Percentiles rank a stretch among this genome's conserved stretches.
Evolutionary conservation across 2,888 invertebrate species (phyloP).

Genomic region (Mesorhabditis belari): DNA sequence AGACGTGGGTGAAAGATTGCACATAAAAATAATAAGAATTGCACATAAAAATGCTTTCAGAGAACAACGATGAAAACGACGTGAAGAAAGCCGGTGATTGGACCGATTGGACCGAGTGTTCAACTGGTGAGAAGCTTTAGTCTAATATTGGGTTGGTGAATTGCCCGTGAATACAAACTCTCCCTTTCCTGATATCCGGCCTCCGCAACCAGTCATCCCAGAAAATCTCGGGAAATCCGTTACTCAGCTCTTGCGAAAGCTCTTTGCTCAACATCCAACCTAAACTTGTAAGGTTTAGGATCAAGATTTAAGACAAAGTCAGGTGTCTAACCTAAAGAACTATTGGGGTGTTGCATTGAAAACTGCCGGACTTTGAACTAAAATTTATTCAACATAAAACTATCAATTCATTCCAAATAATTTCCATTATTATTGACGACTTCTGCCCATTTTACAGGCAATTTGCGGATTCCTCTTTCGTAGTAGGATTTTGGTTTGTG

Average conservation of each 20-base stretch:
- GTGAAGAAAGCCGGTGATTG: slow-evolving; percentile 28
- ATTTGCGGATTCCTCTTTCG: too few relatives aligned
- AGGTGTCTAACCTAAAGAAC: too few relatives aligned
- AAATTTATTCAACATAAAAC: too few relatives aligned
- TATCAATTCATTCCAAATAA: too few relatives aligned
- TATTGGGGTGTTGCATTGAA: too few relatives aligned
- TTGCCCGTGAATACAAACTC: slow-evolving; percentile 92
- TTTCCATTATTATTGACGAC: too few relatives aligned
- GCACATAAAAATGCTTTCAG: slow-evolving; percentile 9
- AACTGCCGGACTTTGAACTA: too few relatives aligned
- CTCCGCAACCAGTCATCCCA: slow-evolving; percentile 99
- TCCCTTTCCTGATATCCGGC: slow-evolving; percentile 73
- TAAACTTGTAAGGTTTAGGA: too few relatives aligned
- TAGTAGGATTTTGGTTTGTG: too few relatives aligned
- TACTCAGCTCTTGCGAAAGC: slow-evolving; percentile 76
- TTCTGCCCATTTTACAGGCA: too few relatives aligned
- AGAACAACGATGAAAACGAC: slow-evolving; percentile 18
- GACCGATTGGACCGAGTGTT: slow-evolving; percentile 39
- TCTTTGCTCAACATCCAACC: slow-evolving; percentile 80
- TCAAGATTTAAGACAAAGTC: too few relatives aligned
- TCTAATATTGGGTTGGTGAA: too few relatives aligned
- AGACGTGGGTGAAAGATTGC: slow-evolving; percentile 23
- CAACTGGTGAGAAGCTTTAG: slow-evolving; percentile 13
- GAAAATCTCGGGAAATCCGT: slow-evolving; percentile 77
- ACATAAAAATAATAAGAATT: background rate